Base-by-base conservation (phyloP, 2,113 vertebrate genomes). In the Leucosticte australis region DNA sequence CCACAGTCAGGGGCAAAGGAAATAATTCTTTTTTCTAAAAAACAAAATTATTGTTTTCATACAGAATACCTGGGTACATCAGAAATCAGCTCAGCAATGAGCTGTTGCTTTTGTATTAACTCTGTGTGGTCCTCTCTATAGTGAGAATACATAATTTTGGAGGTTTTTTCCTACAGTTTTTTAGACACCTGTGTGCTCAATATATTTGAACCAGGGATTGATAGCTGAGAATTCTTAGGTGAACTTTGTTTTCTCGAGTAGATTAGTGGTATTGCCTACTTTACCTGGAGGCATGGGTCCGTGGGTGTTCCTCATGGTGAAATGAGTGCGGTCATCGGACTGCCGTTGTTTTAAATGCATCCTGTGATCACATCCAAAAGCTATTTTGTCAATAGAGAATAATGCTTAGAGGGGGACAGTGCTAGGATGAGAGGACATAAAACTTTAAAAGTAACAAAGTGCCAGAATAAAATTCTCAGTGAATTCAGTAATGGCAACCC, bases 101-200 rank as follows among this genome's bases (percentile, higher is more conserved):
- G 31, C 42, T 74, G 6, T 91, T 59, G 15, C 4, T 3, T 60
- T 83, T 76, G 41, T 2, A 2, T 33, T 79, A 2, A 2, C 14
- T 80, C 53, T 71, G 14, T 88, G 13, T 71, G 35, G 18, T 85
- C 22, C 27, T 30, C 53, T 77, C 14, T 26, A 0, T 68, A 82
- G 75, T 55, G 35, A 65, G 56, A 41, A 41, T 42, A 37, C 0
- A 2, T 44, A 21, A 78, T 62, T 80, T 73, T 8, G 23, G 13
- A 11, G 0, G 0, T 2, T 18, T 60, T 57, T 75, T 23, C 15
- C 35, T 93, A 4, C 27, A 49, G 16, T 33, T 60, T 57, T 85
- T 89, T 30, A 59, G 53, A 31, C 21, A 20, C 23, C 2, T 30
- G 11, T 33, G 28, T 70, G 22, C 41, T 39, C 12, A 37, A 5